Percentiles rank a stretch among this genome's conserved stretches.
These are phyloP conservation scores for Brotula barbata DNA, from an alignment of 2,797 vertebrate species.

Conservation along the genomic window DNA sequence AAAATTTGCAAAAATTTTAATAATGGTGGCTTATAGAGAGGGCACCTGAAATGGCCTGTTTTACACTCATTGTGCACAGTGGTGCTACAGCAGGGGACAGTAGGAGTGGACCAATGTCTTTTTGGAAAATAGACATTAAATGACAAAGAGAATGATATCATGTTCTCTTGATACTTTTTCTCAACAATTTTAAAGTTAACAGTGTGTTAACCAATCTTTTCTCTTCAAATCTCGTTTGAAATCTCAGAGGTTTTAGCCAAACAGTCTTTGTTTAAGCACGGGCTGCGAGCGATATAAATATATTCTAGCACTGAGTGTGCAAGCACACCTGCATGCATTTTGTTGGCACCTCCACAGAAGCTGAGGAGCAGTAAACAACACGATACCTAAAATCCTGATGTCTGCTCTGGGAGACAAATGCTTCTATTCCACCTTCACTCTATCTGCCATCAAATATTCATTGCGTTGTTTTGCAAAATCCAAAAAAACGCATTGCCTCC, in stretches of 20 bases:
- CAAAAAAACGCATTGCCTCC: constrained; percentile 24
- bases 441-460: constrained; percentile 58
- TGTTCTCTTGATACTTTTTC: not conserved
- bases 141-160: too few species aligned
- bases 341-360: not conserved
- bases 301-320: not conserved
- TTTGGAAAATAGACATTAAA: too few species aligned
- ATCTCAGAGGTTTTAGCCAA: not conserved
- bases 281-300: constrained; percentile 6
- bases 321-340: not conserved
- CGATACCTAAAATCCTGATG: constrained; percentile 28
- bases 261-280: constrained; percentile 7
- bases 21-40: too few species aligned
- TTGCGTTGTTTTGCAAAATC: constrained; percentile 30
- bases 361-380: constrained; percentile 19
- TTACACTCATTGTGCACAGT: too few species aligned
- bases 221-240: not conserved
- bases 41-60: too few species aligned
- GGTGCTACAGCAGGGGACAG: too few species aligned
- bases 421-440: constrained; percentile 20
- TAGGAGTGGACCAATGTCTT: too few species aligned
- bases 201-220: not conserved
- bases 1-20: too few species aligned
- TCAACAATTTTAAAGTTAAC: not conserved
- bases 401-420: constrained; percentile 9